Conservation (phyloP, 1,140 invertebrate genomes). For the Euglossa dilemma region DNA sequence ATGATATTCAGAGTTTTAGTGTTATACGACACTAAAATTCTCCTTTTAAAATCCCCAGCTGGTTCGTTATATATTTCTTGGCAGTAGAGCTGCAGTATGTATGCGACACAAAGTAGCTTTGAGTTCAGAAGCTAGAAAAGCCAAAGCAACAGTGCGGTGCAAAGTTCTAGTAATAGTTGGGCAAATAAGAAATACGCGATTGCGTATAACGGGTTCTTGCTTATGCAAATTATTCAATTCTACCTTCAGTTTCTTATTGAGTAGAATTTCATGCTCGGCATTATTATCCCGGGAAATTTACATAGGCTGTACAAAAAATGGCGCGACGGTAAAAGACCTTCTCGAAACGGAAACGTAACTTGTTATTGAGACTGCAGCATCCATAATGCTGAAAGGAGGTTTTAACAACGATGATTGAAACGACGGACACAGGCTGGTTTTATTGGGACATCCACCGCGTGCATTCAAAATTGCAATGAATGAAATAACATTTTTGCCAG, state of each 20-base stretch:
- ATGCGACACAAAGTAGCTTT: too few relatives aligned
- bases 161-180: too few relatives aligned
- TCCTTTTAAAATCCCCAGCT: too few relatives aligned
- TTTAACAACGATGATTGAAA: conserved; percentile 19
- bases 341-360: background rate
- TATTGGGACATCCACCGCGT: background rate
- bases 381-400: background rate
- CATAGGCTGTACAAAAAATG: background rate
- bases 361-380: background rate
- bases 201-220: too few relatives aligned
- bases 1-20: too few relatives aligned
- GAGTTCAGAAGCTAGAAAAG: too few relatives aligned
- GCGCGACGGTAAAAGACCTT: background rate
- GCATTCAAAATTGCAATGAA: conserved; percentile 14
- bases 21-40: too few relatives aligned
- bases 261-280: background rate
- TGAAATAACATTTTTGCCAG: conserved; percentile 27
- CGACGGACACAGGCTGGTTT: background rate
- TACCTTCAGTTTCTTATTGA: background rate
- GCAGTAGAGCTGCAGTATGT: too few relatives aligned
- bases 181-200: too few relatives aligned
- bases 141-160: too few relatives aligned
- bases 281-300: background rate
- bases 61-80: too few relatives aligned
- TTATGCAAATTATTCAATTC: too few relatives aligned